These are phyloP conservation scores for Caenorhabditis uteleia DNA, from an alignment of 2,888 invertebrate species.

Conservation along the genomic window DNA sequence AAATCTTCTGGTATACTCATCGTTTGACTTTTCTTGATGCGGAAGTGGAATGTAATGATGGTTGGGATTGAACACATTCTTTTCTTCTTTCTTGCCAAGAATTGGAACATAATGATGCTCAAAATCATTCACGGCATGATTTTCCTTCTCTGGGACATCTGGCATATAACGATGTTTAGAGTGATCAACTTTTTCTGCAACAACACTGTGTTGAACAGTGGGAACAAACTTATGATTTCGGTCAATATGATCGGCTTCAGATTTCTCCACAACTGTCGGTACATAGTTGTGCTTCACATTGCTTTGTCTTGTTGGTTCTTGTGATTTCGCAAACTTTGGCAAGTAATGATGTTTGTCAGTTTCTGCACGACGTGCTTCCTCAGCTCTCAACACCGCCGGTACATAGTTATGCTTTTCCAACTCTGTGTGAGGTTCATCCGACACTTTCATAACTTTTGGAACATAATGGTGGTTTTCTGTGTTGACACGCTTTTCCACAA, in stretches of 20 bases:
- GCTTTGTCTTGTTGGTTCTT: slow-evolving; percentile 6
- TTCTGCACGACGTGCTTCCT: neutral
- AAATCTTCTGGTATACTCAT: neutral
- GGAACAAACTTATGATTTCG: slow-evolving; percentile 1
- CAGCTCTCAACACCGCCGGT: neutral
- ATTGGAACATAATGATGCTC: slow-evolving; percentile 17
- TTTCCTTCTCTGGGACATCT: neutral
- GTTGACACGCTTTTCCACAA: neutral
- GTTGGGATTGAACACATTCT: slow-evolving; percentile 5
- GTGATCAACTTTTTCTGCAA: slow-evolving; percentile 1
- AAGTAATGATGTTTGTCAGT: slow-evolving; percentile 20
- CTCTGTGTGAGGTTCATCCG: too few relatives aligned
- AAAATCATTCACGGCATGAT: neutral
- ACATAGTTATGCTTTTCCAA: slow-evolving; percentile 20
- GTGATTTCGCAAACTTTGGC: slow-evolving; percentile 12
- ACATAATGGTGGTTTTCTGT: slow-evolving; percentile 7
- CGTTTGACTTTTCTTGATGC: neutral
- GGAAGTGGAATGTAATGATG: slow-evolving; percentile 13
- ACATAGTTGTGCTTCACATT: slow-evolving; percentile 25
- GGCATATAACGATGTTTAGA: slow-evolving; percentile 21
- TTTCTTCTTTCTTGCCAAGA: slow-evolving; percentile 1
- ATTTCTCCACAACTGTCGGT: slow-evolving; percentile 10
- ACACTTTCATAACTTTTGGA: neutral
- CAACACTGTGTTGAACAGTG: neutral
- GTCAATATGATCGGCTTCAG: neutral